phyloP scores from a whole-genome alignment of 2,797 vertebrate genomes.

The Netta rufina region DNA sequence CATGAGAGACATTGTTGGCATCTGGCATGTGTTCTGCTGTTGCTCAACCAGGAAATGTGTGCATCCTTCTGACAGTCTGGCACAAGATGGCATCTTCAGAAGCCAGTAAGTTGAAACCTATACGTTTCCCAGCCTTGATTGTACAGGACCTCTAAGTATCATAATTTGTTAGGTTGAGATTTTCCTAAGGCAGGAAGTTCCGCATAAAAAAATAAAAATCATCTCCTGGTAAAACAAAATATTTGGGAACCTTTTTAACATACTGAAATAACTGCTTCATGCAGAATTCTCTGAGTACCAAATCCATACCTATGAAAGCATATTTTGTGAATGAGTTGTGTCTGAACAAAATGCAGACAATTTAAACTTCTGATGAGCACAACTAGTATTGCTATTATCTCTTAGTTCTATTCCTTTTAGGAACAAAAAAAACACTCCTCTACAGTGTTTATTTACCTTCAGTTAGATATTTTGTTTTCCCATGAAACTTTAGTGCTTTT shows the following conservation, averaged over 20 bases:
- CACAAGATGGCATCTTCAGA: accelerated
- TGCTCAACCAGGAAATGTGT: not conserved
- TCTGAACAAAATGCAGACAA: not conserved
- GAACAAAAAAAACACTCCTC: not conserved
- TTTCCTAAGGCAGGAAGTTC: not conserved
- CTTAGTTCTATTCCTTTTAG: not conserved
- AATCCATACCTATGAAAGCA: not conserved
- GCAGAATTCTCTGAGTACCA: not conserved
- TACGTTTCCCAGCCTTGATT: not conserved
- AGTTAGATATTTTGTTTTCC: not conserved
- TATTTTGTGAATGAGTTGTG: not conserved
- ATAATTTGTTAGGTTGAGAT: not conserved
- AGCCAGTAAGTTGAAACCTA: not conserved
- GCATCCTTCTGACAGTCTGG: not conserved
- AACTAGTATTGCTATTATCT: not conserved
- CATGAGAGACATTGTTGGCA: not conserved
- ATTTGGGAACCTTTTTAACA: not conserved
- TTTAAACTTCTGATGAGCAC: not conserved
- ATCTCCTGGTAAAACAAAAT: not conserved
- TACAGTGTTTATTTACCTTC: not conserved
- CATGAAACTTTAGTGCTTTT: not conserved
- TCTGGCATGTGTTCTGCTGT: not conserved
- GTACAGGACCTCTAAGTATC: not conserved
- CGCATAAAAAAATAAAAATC: not conserved
- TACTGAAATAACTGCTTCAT: not conserved